Evolutionary conservation across 2,797 vertebrate genomes (phyloP).

Genomic region (Phoeniculus purpureus): DNA sequence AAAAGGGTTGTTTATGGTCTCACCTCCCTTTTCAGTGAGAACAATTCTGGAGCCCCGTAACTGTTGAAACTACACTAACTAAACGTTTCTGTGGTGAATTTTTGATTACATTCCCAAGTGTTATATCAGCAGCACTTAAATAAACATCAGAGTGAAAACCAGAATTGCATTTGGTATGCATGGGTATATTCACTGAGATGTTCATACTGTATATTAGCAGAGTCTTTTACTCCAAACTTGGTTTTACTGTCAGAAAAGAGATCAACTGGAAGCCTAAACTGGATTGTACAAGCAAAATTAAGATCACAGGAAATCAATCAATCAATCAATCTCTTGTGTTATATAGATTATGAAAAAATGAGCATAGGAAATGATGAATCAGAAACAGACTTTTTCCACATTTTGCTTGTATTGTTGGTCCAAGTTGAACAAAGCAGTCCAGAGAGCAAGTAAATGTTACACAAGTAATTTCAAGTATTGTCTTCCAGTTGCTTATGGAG

Average conservation of each 20-base stretch:
- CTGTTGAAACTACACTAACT: not conserved
- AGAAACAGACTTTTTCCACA: not conserved
- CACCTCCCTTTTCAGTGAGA: not conserved
- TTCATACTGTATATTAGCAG: not conserved
- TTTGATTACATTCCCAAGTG: constrained; percentile 2
- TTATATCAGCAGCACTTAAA: not conserved
- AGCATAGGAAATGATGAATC: not conserved
- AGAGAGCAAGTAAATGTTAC: not conserved
- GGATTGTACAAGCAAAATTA: not conserved
- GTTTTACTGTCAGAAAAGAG: not conserved
- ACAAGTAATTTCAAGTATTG: not conserved
- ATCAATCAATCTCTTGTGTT: not conserved
- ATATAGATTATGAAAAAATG: not conserved
- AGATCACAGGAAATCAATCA: not conserved
- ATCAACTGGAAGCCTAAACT: not conserved
- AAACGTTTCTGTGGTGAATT: constrained; percentile 27
- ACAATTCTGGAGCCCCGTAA: not conserved
- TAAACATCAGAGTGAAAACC: not conserved
- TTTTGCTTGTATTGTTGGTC: not conserved
- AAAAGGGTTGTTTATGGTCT: not conserved
- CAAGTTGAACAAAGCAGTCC: constrained; percentile 1
- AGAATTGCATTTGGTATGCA: not conserved
- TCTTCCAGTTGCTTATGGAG: constrained; percentile 3
- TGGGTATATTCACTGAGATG: not conserved
- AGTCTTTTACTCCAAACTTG: not conserved